Base-by-base conservation (phyloP, 2,888 invertebrate species). In the Caenorhabditis afra region DNA sequence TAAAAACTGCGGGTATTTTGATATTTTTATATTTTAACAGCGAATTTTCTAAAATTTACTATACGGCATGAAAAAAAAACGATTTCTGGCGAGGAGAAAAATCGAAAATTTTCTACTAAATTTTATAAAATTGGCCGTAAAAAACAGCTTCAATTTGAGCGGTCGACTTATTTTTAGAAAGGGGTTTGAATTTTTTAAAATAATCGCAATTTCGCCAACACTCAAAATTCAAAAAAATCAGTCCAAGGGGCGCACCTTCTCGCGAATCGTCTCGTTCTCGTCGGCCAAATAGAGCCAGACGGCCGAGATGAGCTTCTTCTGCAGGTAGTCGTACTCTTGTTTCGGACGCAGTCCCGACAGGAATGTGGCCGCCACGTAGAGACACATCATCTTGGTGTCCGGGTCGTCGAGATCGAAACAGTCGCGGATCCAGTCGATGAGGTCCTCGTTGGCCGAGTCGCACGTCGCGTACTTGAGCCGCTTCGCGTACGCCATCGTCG, bases 281-380 rank as follows among this genome's bases (percentile, higher is more conserved):
- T 81, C 79, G 58, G 79, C 76, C 1, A 83, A 47, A 35, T 74
- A 81, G 1, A 74, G 35, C 10, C 70, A 11, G 1, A 83, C 71
- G 2, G 75, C 75, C 12, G 53, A 37, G 8, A 82, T 65, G 37
- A 78, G 62, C 7, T 49, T 49, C 35, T 50, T 52, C 16, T 77
- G 65, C 0, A 23, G 29, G 7, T 29, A 4, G 3, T 67, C 7
- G 29, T 29, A 29, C 29, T 29, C 29, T 29, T 29, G 29, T 29
- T 29, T 29, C 29, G 29, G 29, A 3, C 7, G 3, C 4, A 29
- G 29, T 5, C 29, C 7, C 4, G 29, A 3, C 4, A 29, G 4
- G 7, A 29, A 29, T 7, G 29, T 29, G 29, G 4, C 29, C 4
- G 29, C 29, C 29, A 29, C 29, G 29, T 29, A 29, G 29, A 29